phyloP scores from a whole-genome alignment of 2,888 invertebrate species.

The Catocala sponsa region DNA sequence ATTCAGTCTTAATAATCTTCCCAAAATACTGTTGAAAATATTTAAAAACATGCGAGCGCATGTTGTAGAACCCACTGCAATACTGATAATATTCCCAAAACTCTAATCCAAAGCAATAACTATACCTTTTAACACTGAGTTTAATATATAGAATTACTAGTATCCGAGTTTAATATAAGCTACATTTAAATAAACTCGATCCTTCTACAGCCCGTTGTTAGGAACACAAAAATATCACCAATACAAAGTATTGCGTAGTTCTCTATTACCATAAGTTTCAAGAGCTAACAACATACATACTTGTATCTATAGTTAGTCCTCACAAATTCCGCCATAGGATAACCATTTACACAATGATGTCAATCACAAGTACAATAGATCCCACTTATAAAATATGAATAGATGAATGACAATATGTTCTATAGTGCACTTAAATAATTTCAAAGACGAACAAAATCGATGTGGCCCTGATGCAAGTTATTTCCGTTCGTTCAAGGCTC shows the following conservation, averaged over 20 bases:
- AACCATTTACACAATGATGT: slow-evolving; percentile 13
- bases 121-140: no score
- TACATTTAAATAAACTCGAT: no score
- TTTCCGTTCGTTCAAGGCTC: slow-evolving; percentile 78
- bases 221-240: not conserved
- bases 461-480: slow-evolving; percentile 79
- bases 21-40: no score
- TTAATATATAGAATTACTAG: no score
- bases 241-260: not conserved
- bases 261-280: not conserved
- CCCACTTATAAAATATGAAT: slow-evolving; percentile 24
- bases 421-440: slow-evolving; percentile 62
- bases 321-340: slow-evolving; percentile 8
- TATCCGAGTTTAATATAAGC: no score
- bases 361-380: slow-evolving; percentile 7
- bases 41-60: no score
- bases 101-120: no score
- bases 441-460: slow-evolving; percentile 77
- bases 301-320: slow-evolving; percentile 8
- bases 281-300: not conserved
- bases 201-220: no score
- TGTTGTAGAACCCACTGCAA: no score
- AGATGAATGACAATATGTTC: slow-evolving; percentile 40
- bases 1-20: no score
- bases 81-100: no score